phyloP scores from a whole-genome alignment of 2,888 invertebrate genomes.

The Drosophila koepferae region DNA sequence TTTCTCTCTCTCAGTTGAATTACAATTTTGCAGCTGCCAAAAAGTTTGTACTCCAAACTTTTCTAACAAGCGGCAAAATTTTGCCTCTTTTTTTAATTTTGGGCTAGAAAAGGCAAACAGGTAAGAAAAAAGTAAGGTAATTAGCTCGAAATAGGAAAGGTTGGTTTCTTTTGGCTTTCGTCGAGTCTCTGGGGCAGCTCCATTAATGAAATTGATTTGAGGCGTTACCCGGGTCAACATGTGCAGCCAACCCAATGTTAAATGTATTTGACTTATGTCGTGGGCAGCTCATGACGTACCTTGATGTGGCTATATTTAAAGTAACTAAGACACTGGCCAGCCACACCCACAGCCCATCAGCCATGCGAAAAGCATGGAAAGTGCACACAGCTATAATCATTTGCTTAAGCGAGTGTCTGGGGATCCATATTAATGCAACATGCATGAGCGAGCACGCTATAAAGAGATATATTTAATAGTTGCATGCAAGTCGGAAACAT shows the following conservation, averaged over 20 bases:
- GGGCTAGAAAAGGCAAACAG: background rate
- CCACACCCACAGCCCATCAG: constrained; percentile 6
- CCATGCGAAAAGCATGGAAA: background rate
- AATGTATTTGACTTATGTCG: constrained; percentile 25
- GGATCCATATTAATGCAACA: constrained; percentile 25
- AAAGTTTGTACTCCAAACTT: constrained; percentile 12
- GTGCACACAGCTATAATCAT: background rate
- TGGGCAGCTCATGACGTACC: constrained; percentile 5
- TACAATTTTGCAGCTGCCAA: constrained; percentile 6
- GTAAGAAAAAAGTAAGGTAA: constrained; percentile 44
- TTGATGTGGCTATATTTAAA: constrained; percentile 28
- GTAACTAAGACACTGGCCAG: background rate
- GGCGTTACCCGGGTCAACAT: constrained; percentile 31
- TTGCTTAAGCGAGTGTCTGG: background rate
- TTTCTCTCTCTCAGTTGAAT: background rate
- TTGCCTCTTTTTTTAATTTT: background rate
- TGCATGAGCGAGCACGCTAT: constrained; percentile 12
- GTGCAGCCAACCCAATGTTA: constrained; percentile 4
- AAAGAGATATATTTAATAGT: constrained; percentile 11
- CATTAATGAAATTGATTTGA: constrained; percentile 50
- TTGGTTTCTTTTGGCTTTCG: constrained; percentile 7
- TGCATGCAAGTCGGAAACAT: constrained; percentile 12
- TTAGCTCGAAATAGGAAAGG: constrained; percentile 48
- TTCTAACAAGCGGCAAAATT: constrained; percentile 11
- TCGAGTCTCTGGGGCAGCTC: background rate